A percentile compares a stretch with the other conserved stretches of the same genome.
Conservation (phyloP, 2,888 invertebrate species). For the Pandemis cinnamomeana region DNA sequence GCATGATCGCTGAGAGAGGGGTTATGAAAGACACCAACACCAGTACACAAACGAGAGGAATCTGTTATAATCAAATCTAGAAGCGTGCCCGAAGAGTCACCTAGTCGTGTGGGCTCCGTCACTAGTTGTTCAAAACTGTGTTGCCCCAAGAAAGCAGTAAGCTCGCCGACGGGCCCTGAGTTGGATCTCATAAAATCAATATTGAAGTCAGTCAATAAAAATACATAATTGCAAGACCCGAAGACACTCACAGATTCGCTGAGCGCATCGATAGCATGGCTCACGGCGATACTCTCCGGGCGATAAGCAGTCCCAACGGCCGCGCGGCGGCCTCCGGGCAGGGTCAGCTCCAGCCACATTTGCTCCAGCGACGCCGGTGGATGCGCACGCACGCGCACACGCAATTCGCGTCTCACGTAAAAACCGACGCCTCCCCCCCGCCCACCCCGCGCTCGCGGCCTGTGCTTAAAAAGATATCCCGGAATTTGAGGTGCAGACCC, state of each 20-base stretch:
- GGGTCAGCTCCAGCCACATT: constrained; percentile 45
- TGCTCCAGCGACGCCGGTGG: constrained; percentile 45
- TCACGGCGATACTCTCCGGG: constrained; percentile 1
- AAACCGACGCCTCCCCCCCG: constrained; percentile 43
- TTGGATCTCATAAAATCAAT: neutral
- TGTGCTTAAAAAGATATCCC: constrained; percentile 29
- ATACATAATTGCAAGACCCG: neutral
- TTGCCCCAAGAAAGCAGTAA: neutral
- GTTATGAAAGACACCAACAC: no score
- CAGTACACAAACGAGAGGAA: no score
- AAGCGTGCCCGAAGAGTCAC: neutral
- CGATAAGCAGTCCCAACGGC: constrained; percentile 42
- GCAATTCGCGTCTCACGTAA: constrained; percentile 34
- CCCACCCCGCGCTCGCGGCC: constrained; percentile 33
- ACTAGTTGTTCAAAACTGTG: constrained; percentile 13
- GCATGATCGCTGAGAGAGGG: no score
- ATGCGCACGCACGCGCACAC: constrained; percentile 36
- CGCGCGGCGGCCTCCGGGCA: constrained; percentile 39
- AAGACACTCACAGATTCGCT: constrained; percentile 12
- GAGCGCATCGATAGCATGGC: constrained; percentile 11
- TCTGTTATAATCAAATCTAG: constrained; percentile 15
- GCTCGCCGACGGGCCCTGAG: neutral
- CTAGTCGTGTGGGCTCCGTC: constrained; percentile 5
- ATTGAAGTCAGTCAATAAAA: constrained; percentile 19
- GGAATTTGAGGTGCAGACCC: constrained; percentile 16